A percentile compares a stretch with the other conserved stretches of the same genome.
Evolutionary conservation across 2,113 vertebrate species (phyloP).

Genomic region (Lepus europaeus): DNA sequence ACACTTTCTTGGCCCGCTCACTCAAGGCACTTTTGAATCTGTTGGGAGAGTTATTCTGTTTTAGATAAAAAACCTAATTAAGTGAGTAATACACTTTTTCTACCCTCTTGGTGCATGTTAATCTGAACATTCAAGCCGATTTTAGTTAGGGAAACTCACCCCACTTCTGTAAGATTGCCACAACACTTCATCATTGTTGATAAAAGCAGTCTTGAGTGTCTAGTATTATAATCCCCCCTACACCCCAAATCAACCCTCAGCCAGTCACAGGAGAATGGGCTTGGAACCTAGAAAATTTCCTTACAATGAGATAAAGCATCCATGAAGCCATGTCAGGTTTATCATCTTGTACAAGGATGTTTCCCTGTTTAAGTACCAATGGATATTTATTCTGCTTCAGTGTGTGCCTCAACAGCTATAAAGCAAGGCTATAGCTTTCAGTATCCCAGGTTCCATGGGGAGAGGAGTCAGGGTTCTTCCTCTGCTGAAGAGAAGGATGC

Average conservation of each 20-base stretch:
- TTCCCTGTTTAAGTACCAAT: background rate
- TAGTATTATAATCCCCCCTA: no score
- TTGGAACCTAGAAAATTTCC: background rate
- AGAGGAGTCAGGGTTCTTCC: background rate
- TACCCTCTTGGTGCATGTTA: background rate
- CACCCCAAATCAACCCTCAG: no score
- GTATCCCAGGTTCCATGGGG: background rate
- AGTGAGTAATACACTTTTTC: background rate
- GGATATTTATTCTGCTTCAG: background rate
- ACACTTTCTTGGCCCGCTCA: background rate
- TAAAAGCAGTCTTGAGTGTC: background rate
- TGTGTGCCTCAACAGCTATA: no score
- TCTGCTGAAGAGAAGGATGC: background rate
- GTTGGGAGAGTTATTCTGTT: background rate
- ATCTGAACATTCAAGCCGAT: background rate
- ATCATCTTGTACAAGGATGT: fast-evolving
- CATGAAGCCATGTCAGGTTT: no score
- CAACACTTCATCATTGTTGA: background rate
- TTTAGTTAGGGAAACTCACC: background rate
- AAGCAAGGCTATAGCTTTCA: background rate
- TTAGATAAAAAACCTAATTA: background rate
- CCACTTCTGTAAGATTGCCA: background rate
- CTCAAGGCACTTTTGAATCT: background rate
- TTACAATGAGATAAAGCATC: background rate
- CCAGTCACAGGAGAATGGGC: background rate